Evolutionary conservation across 2,113 vertebrate genomes (phyloP).

Genomic region (Chloroceryle aenea): DNA sequence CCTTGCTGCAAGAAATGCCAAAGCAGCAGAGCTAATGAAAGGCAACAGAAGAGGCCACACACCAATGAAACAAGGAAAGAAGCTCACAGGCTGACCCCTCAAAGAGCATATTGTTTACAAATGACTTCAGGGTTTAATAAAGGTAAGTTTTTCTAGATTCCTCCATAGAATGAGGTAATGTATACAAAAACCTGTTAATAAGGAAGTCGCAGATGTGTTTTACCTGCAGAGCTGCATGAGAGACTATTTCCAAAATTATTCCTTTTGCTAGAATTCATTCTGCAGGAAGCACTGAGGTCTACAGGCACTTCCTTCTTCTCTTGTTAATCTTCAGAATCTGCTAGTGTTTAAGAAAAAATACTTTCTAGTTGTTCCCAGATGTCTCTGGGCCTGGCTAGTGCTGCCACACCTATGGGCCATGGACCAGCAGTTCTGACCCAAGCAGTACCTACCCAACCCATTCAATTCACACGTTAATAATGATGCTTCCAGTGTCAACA

Average conservation of each 20-base stretch:
- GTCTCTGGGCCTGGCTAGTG: background rate
- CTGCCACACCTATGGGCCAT: background rate
- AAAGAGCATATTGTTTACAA: background rate
- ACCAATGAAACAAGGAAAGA: background rate
- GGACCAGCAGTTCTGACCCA: background rate
- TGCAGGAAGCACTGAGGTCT: background rate
- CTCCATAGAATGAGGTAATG: accelerated
- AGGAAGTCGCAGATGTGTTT: background rate
- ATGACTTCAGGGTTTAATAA: background rate
- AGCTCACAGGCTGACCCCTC: background rate
- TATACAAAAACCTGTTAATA: background rate
- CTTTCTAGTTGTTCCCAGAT: background rate
- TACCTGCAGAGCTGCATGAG: background rate
- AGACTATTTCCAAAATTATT: background rate
- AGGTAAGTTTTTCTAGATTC: background rate
- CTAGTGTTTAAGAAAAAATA: background rate
- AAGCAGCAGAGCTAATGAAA: accelerated
- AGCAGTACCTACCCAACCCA: accelerated
- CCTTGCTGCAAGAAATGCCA: background rate
- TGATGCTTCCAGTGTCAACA: background rate
- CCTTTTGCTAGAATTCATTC: background rate
- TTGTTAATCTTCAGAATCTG: background rate
- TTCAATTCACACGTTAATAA: background rate
- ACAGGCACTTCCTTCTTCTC: background rate
- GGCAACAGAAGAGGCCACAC: background rate